Evolutionary conservation across 92 coral and sea anemone species (phyloP), one percentile per base, ranked within the genome.

Genomic region (Hydrozoanthus gracilis): DNA sequence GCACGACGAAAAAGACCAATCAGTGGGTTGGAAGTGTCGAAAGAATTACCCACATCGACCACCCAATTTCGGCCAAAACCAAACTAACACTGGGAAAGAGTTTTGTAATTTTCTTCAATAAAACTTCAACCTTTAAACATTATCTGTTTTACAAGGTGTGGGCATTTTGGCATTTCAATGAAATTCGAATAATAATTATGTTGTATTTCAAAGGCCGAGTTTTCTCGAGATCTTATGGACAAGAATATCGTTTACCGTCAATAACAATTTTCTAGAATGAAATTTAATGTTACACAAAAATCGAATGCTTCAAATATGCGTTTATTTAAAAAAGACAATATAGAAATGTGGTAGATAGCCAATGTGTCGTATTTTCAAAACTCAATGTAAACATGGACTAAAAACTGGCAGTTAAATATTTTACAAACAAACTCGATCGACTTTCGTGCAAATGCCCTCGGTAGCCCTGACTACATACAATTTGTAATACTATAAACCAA

Each of bases 81-180:
- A 80, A 80, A 80, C 72, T 35, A 80, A 80, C 60, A 62, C 39
- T 35, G 44, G 17, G 8, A 44, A 72, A 51, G 55, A 16, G 27
- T 48, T 80, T 80, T 65, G 46, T 56, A 64, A 65, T 67, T 48
- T 80, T 65, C 85, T 80, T 46, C 85, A 47, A 64, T 64, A 80
- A 80, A 80, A 80, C 75, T 45, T 64, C 74, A 80, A 80, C 55
- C 48, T 80, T 80, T 80, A 80, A 80, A 80, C 44, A 64, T 50
- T 80, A 80, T 80, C 74, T 65, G 75, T 73, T 80, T 80, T 80
- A 80, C 58, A 67, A 80, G 85, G 85, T 80, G 85, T 80, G 85
- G 85, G 85, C 85, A 80, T 80, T 80, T 80, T 80, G 85, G 85
- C 61, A 80, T 64, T 80, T 80, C 73, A 80, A 80, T 80, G 74